Evolutionary conservation across 1,140 invertebrate species (phyloP).

Genomic region (Cyclargus thomasi): DNA sequence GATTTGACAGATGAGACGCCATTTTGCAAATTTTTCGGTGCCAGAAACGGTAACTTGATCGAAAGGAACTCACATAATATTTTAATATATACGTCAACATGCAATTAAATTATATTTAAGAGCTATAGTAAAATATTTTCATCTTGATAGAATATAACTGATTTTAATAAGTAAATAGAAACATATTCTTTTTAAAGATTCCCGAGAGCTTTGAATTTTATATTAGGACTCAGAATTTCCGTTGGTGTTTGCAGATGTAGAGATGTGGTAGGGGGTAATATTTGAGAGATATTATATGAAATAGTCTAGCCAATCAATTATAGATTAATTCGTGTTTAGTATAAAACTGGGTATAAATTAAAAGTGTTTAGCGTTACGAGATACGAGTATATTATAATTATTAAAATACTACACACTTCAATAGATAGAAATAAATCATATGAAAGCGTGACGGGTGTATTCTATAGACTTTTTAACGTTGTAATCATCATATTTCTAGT

Average conservation of each 20-base stretch:
- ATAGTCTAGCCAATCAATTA: constrained; percentile 3
- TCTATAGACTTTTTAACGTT: background rate
- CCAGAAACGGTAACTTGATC: background rate
- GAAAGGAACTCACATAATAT: background rate
- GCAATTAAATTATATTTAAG: background rate
- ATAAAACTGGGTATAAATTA: constrained; percentile 1
- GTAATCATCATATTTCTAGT: background rate
- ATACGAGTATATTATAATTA: background rate
- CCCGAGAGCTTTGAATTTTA: background rate
- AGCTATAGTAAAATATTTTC: background rate
- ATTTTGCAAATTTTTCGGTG: background rate
- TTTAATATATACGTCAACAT: background rate
- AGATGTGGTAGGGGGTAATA: background rate
- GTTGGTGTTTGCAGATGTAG: background rate
- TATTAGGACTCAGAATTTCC: background rate
- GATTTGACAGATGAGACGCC: constrained; percentile 24
- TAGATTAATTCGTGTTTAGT: background rate
- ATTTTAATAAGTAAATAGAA: background rate
- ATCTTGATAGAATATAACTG: background rate
- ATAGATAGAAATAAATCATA: constrained; percentile 9
- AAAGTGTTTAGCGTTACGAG: background rate
- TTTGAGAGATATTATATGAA: background rate
- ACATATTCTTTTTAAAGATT: background rate
- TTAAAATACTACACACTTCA: background rate
- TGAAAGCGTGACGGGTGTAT: background rate